Percentiles rank a stretch among this genome's conserved stretches.
Conservation (phyloP, 2,888 invertebrate species). For the Nineta flava region DNA sequence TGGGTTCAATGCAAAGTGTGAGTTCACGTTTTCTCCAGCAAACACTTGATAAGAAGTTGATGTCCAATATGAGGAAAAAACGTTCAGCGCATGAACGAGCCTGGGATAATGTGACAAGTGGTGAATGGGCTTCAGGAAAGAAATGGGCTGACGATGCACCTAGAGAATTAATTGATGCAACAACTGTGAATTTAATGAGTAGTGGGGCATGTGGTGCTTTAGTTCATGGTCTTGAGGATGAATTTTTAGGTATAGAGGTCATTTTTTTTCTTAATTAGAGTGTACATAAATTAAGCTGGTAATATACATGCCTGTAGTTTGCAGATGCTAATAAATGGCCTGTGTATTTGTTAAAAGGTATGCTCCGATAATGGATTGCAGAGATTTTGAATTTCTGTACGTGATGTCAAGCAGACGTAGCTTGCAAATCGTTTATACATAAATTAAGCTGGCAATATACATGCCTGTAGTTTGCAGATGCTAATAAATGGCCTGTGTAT, state of each 20-base stretch:
- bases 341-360: no score
- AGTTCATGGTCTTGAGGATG: slow-evolving; percentile 96
- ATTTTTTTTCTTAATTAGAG: no score
- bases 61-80: slow-evolving; percentile 86
- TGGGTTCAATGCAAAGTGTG: slow-evolving; percentile 77
- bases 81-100: slow-evolving; percentile 73
- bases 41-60: slow-evolving; percentile 93
- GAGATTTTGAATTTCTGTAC: no score
- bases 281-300: no score
- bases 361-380: no score
- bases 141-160: slow-evolving; percentile 78
- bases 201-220: slow-evolving; percentile 96
- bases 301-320: no score
- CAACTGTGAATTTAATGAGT: slow-evolving; percentile 62
- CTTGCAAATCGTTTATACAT: no score
- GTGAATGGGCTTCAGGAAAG: slow-evolving; percentile 85
- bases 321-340: no score
- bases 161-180: slow-evolving; percentile 55
- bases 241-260: slow-evolving; percentile 51
- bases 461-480: no score
- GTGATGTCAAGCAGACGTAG: no score
- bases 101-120: slow-evolving; percentile 64
- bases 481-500: no score
- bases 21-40: slow-evolving; percentile 83
- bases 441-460: no score